Evolutionary conservation across 2,113 vertebrate genomes (phyloP), one percentile per base, ranked within the genome.

Genomic region (Apteryx mantelli): DNA sequence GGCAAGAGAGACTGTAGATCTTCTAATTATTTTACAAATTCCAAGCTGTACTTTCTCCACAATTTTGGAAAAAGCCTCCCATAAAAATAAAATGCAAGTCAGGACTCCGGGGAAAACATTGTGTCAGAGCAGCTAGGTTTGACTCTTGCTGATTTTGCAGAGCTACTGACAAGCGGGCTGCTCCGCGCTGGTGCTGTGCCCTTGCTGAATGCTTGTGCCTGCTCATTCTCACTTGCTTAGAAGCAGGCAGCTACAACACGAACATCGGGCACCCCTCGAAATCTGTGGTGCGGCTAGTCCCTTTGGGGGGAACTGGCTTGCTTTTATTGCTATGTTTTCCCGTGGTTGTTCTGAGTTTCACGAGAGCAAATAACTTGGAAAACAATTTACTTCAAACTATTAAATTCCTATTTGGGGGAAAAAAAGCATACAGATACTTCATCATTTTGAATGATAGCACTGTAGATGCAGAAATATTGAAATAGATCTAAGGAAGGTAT

Each of bases 141-240:
- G 96, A 94, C 93, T 97, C 97, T 77, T 97, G 97, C 93, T 95
- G 97, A 96, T 95, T 97, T 94, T 92, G 76, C 86, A 68, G 77
- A 95, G 96, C 94, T 98, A 94, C 96, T 92, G 95, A 94, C 75
- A 95, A 9, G 52, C 2, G 1, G 26, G 66, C 95, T 95, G 89
- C 81, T 97, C 86, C 92, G 89, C 16, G 30, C 86, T 93, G 94
- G 70, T 79, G 94, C 83, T 91, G 91, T 11, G 19, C 95, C 91
- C 88, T 25, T 44, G 86, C 92, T 28, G 93, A 86, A 79, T 80
- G 93, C 93, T 79, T 42, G 63, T 91, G 94, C 93, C 95, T 97
- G 92, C 96, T 94, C 95, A 95, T 95, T 95, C 71, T 96, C 96
- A 89, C 94, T 94, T 82, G 83, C 75, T 86, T 89, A 92, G 93